A percentile compares a stretch with the other conserved stretches of the same genome.
These are phyloP conservation scores for Auanema sp. DNA, from an alignment of 2,888 invertebrate genomes.

Conservation along the genomic window DNA sequence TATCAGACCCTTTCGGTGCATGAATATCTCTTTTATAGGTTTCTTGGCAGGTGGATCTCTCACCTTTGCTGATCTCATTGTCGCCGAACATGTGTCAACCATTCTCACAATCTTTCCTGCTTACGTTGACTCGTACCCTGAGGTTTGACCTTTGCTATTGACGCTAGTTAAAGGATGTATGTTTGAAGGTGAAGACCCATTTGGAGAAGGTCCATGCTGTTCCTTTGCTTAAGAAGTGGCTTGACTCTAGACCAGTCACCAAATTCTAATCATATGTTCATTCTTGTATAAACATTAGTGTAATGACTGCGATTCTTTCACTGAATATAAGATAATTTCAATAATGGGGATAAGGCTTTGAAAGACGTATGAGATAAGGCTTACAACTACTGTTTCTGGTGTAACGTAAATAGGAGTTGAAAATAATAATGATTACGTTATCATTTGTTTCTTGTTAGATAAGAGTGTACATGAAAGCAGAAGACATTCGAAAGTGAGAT, in stretches of 20 bases:
- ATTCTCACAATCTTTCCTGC: constrained; percentile 13
- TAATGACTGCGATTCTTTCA: too few relatives aligned
- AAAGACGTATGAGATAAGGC: too few relatives aligned
- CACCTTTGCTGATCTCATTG: constrained; percentile 22
- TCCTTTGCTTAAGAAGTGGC: constrained; percentile 21
- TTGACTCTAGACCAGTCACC: constrained; percentile 15
- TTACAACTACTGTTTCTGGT: too few relatives aligned
- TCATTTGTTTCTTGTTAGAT: too few relatives aligned
- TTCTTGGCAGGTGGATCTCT: constrained; percentile 15
- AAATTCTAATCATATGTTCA: constrained; percentile 9
- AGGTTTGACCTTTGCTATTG: constrained; percentile 11
- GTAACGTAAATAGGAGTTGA: too few relatives aligned
- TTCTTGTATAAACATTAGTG: too few relatives aligned
- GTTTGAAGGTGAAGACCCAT: constrained; percentile 17
- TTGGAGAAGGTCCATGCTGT: constrained; percentile 16
- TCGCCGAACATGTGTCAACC: constrained; percentile 22
- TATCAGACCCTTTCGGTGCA: neutral
- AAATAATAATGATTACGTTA: too few relatives aligned
- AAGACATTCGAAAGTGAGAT: too few relatives aligned
- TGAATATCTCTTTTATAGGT: constrained; percentile 12
- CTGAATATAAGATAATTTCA: too few relatives aligned
- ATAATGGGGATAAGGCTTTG: too few relatives aligned
- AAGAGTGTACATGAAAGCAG: too few relatives aligned
- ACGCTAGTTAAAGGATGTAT: constrained; percentile 2
- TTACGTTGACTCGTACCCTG: constrained; percentile 13